Evolutionary conservation across 2,888 invertebrate genomes (phyloP).

Genomic region (Hyppa rectilinea): DNA sequence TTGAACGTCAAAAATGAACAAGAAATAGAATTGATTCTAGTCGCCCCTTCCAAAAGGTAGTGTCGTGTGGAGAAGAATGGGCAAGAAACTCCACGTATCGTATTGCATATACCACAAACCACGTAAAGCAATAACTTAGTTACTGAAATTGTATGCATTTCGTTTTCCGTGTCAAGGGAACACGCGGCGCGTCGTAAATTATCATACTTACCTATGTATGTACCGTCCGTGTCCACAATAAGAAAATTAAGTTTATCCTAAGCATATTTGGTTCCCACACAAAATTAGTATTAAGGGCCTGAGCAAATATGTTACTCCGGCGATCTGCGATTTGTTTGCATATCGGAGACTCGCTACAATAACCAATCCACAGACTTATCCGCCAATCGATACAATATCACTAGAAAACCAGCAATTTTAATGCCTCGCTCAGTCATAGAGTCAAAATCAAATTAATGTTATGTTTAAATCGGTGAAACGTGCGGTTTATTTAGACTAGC

Average conservation of each 20-base stretch:
- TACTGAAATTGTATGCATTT: slow-evolving; percentile 42
- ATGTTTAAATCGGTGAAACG: background rate
- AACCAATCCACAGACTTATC: background rate
- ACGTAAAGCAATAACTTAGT: slow-evolving; percentile 29
- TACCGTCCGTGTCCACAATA: slow-evolving; percentile 25
- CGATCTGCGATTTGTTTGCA: background rate
- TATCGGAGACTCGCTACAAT: background rate
- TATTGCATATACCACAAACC: slow-evolving; percentile 37
- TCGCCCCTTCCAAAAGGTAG: too few relatives aligned
- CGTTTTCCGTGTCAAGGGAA: slow-evolving; percentile 52
- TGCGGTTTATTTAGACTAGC: background rate
- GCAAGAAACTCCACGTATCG: too few relatives aligned
- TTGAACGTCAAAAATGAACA: too few relatives aligned
- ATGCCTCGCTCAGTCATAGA: background rate
- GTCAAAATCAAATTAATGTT: background rate
- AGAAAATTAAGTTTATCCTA: slow-evolving; percentile 49
- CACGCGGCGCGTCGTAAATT: slow-evolving; percentile 37
- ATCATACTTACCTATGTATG: slow-evolving; percentile 33
- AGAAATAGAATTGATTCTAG: too few relatives aligned
- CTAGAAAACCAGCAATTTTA: background rate
- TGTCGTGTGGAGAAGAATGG: too few relatives aligned
- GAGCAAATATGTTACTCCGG: background rate
- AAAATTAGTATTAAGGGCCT: slow-evolving; percentile 12
- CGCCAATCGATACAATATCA: background rate
- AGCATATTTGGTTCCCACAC: slow-evolving; percentile 43